Base-by-base conservation (phyloP, 2,113 vertebrate genomes). In the Dissostichus mawsoni region DNA sequence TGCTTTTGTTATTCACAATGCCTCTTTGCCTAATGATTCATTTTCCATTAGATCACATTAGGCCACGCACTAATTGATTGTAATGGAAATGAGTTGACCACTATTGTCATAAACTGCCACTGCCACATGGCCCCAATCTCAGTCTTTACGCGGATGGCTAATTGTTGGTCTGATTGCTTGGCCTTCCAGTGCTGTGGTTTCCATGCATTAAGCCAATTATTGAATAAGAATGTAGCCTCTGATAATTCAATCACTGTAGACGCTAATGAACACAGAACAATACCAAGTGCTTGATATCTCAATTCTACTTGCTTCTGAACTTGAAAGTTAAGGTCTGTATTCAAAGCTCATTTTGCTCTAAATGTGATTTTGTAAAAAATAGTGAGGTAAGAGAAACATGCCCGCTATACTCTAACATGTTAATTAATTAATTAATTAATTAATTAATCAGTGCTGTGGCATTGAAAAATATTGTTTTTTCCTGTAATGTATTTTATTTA, bases 121-220 rank as follows among this genome's bases (percentile, higher is more conserved):
- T 88, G 72, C 76, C n/a, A 62, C 72, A 53, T 81, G 81, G 78
- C 78, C 78, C 80, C 85, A 88, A 81, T 92, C 92, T 89, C 76
- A 74, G 83, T 86, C 70, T 84, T 82, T 76, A 80, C 36, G 47
- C 73, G 86, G 85, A 78, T 72, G 88, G 84, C 71, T 92, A 91
- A 94, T 91, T 92, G 90, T 87, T 90, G 86, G 69, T 87, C 82
- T 92, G 89, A 85, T 90, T 92, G 85, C 68, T 76, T 81, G 77
- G 82, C 89, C 83, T 89, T 92, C 75, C 86, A 79, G 69, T 81
- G 81, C 70, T 82, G 87, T 76, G 88, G 89, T 82, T 89, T 87
- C 78, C 84, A 91, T 91, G 90, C 88, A 94, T 93, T 93, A 81
- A 92, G 83, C 82, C 88, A 91, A 93, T 94, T 93, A 94, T 94